Evolutionary conservation across 2,797 vertebrate genomes (phyloP), one percentile per base, ranked within the genome.

Genomic region (Acrossocheilus fasciatus): DNA sequence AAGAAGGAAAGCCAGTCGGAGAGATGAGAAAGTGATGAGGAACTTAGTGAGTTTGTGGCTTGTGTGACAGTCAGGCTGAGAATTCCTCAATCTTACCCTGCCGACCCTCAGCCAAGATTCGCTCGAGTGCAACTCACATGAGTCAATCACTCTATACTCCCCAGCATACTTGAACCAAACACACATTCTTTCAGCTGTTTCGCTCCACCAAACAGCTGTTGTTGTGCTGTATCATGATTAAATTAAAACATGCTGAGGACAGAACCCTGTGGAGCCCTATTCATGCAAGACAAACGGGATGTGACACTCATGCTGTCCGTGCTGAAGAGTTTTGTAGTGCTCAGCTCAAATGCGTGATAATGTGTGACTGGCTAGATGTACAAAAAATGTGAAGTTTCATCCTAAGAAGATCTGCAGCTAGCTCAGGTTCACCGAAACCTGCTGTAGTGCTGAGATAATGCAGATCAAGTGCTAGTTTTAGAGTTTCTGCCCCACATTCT

Each of bases 11-110:
- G 68, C 10, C 34, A 23, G 20, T 23, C 41, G 64, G 17, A 88
- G 66, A 90, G 80, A 78, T 84, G 80, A 77, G 81, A 86, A 84
- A 9, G 14, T 83, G 57, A 79, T 79, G 43, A 87, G 74, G 82
- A 87, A 86, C 82, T 87, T 76, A 59, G 86, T 82, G 84, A 66
- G 84, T 87, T 78, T 85, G 69, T 84, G 74, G 88, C 84, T 86
- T 88, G 83, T 68, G 75, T 90, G 85, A 88, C 89, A 90, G 76
- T 76, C 81, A 88, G 90, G 87, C 87, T 91, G 80, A 83, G 87
- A 90, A 92, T 89, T 91, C 88, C 88, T 87, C 87, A 90, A 78
- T 88, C 86, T 52, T 90, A 70, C 82, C 66, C 80, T 84, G 85
- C 68, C 52, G 45, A 75, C 47, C 72, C 45, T 45, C 64, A 83